Base-by-base conservation (phyloP, 2,113 vertebrate genomes). In the Rana temporaria region DNA sequence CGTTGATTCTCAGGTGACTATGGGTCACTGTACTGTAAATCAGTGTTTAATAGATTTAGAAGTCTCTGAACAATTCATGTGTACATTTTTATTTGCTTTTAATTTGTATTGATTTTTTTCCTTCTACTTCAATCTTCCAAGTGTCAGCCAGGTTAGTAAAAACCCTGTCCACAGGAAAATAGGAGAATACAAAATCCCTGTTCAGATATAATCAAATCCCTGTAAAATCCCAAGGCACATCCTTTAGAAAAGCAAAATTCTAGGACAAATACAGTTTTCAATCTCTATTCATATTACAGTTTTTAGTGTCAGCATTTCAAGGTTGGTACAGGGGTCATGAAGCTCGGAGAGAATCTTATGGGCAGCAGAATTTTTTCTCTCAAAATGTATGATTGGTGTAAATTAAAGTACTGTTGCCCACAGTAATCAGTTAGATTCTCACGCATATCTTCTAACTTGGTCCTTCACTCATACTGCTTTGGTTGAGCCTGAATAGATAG, bases 81-180 rank as follows among this genome's bases (percentile, higher is more conserved):
- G 70, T n/a, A 69, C 56, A 78, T 88, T 93, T 93, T 91, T 87
- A 94, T 96, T 95, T 95, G 90, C 92, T 94, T 96, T 96, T 95
- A 95, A 96, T 96, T 95, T 95, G 89, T 93, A 94, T 94, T 86
- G 91, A 93, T 95, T 89, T 86, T 86, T 81, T 63, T 86, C 63
- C 80, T 86, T 82, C 74, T 84, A 84, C 92, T 93, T 91, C 89
- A 90, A 90, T 93, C 91, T 90, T 91, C 89, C 89, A 84, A 78
- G 85, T 90, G 91, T 92, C 92, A 92, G 87, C 84, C 32, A 86
- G 89, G 90, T 93, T 92, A 93, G 85, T 86, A 86, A 90, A 81
- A 8, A 0, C 2, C 73, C 65, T 55, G 67, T 71, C 78, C 62
- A 32, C 69, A 55, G 59, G 69, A 64, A 73, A 55, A 55, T 12